Percentiles rank a stretch among this genome's conserved stretches.
Conservation (phyloP, 2,888 invertebrate genomes). For the Nesidiocoris tenuis region DNA sequence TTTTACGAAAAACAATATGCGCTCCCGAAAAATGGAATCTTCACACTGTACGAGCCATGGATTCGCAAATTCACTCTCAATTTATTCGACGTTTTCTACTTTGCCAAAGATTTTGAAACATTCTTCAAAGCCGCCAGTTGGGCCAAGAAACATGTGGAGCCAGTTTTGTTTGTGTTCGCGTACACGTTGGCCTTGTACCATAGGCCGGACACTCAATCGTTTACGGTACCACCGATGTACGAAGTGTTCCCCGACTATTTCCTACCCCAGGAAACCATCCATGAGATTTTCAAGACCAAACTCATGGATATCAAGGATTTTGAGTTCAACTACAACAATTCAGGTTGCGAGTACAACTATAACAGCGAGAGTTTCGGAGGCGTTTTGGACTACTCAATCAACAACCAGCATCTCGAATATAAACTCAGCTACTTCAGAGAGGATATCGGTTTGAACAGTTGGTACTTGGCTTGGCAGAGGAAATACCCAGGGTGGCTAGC, state of each 20-base stretch:
- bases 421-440: conserved; percentile 69
- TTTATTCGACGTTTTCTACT: conserved; percentile 66
- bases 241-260: conserved; percentile 40
- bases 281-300: conserved; percentile 25
- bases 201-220: conserved; percentile 16
- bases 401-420: conserved; percentile 56
- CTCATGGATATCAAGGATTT: conserved; percentile 6
- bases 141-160: conserved; percentile 60
- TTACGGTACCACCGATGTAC: conserved; percentile 32
- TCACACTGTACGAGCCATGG: conserved; percentile 62
- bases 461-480: conserved; percentile 65
- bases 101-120: conserved; percentile 69
- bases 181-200: conserved; percentile 52
- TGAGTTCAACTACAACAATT: conserved; percentile 46
- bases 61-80: conserved; percentile 65
- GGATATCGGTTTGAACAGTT: conserved; percentile 64
- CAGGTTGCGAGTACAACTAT: conserved; percentile 46
- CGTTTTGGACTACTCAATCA: conserved; percentile 3
- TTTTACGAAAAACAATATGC: conserved; percentile 59
- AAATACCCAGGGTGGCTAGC: conserved; percentile 59
- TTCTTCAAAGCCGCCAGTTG: conserved; percentile 62
- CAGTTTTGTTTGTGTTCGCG: conserved; percentile 62
- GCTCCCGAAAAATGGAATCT: conserved; percentile 62
- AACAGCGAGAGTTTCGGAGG: conserved; percentile 40
- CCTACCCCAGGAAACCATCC: conserved; percentile 28